Base-by-base conservation (phyloP, 2,888 invertebrate genomes). In the Blera fallax region DNA sequence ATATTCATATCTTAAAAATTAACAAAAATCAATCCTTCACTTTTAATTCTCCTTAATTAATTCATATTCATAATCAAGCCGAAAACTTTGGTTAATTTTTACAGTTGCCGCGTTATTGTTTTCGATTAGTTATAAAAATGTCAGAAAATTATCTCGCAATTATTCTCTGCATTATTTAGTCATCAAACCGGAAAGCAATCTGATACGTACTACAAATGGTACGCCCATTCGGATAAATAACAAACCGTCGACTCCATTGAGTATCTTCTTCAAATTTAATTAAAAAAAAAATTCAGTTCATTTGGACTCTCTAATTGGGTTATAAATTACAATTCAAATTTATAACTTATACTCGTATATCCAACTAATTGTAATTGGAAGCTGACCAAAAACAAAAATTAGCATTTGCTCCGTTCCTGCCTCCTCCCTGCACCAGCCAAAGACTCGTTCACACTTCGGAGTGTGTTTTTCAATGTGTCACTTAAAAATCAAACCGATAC, bases 311-410 rank as follows among this genome's bases (percentile, higher is more conserved):
- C 50, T 65, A 50, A 65, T 65, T 50, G 65, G 65, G 65, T 50
- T 65, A 65, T 65, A 65, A 65, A 65, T 50, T 65, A 65, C 65
- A 65, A 65, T 50, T 50, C 65, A 65, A 45, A 27, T 45, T 60
- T 60, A 48, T 48, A 40, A 58, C 54, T 62, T 78, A 10, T 56
- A 32, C 64, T 43, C 14, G 14, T 40, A 24, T 52, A 37, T 50
- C 24, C 50, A 50, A 50, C 74, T 43, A 69, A 60, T 69, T 60
- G 50, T 43, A 56, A 60, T 77, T 77, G 50, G 48, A 60, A 60
- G 54, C 37, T 43, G 34, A 48, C 56, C 48, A 67, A 52, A n/a
- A 56, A 67, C 43, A n/a, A 56, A 24, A 24, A 58, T 58, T 58
- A 54, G 40, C 69, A 58, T 70, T 48, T 70, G 37, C 18, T 21